Evolutionary conservation across 35 echinoderm and acorn worm species (phyloP), one percentile per base, ranked within the genome.

Genomic region (Lytechinus pictus): DNA sequence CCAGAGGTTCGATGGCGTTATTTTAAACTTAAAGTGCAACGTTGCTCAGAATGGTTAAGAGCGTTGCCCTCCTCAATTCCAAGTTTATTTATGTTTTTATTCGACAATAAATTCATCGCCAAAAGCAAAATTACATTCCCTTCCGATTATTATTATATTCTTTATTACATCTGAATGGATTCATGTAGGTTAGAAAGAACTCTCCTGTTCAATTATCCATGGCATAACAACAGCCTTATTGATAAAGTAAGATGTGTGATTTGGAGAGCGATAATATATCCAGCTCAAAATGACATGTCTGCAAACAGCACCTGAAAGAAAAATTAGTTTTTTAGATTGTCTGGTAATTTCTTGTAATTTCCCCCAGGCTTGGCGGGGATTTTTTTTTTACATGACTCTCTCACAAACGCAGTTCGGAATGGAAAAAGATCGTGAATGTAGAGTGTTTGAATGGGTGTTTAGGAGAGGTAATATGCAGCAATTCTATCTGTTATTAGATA

Each of bases 311-410:
- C 29, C 27, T 54, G 88, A 90, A 90, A 52, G 28, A 21, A 90
- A 52, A 90, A 90, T 90, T 90, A 90, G 88, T 90, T 90, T 54
- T 54, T 54, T 10, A 52, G 88, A 90, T 90, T 90, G 52, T 27
- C 52, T 54, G 88, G 52, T 90, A 90, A 90, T 90, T 90, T 90
- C 52, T 44, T 27, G 28, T 8, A 27, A 44, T 33, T 54, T 90
- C n/a, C 29, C 88, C 8, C 29, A 29, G 88, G 88, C 52, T 24
- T 33, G 19, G 66, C 66, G 66, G 66, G 66, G 6, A 79, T 79
- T 16, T 79, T 4, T n/a, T 58, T 9, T 58, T 58, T 58, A 58
- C 6, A 10, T 13, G 66, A 24, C 66, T n/a, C 16, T 79, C 4
- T 79, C 16, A 79, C 3, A 16, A 79, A 79, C 19, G 8, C 4